phyloP scores from a whole-genome alignment of 2,888 invertebrate genomes.

The Eretmocerus hayati region DNA sequence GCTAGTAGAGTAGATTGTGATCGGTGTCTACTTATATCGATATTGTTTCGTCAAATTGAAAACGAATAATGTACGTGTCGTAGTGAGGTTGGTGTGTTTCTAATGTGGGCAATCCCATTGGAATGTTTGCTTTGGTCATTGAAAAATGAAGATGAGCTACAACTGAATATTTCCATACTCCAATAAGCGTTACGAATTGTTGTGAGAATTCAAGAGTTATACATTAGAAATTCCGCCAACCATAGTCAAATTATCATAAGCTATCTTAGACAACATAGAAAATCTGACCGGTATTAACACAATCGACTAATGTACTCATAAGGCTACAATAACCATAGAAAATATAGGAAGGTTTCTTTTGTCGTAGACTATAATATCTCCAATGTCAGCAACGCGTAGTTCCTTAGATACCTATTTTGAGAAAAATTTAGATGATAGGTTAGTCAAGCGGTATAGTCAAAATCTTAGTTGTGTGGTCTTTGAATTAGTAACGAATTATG shows the following conservation, averaged over 20 bases:
- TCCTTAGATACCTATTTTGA: conserved; percentile 35
- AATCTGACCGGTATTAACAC: conserved; percentile 36
- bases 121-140: too few species aligned
- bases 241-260: conserved; percentile 44
- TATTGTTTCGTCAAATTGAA: conserved; percentile 45
- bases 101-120: too few species aligned
- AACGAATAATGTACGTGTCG: conserved; percentile 35
- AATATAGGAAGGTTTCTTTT: conserved; percentile 43
- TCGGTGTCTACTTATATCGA: conserved; percentile 42
- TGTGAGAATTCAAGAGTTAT: background rate
- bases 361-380: conserved; percentile 41
- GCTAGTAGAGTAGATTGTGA: conserved; percentile 46
- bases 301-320: conserved; percentile 42
- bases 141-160: too few species aligned
- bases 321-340: conserved; percentile 42
- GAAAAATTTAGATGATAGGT: conserved; percentile 40
- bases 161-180: too few species aligned
- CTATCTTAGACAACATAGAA: conserved; percentile 42
- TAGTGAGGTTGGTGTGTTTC: conserved; percentile 40
- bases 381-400: conserved; percentile 36
- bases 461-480: conserved; percentile 47
- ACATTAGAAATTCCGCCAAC: conserved; percentile 27
- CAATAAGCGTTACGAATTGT: too few species aligned
- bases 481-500: conserved; percentile 47
- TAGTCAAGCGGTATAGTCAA: conserved; percentile 43